These are phyloP conservation scores for Amia ocellicauda DNA, from an alignment of 2,113 vertebrate genomes.

Conservation along the genomic window DNA sequence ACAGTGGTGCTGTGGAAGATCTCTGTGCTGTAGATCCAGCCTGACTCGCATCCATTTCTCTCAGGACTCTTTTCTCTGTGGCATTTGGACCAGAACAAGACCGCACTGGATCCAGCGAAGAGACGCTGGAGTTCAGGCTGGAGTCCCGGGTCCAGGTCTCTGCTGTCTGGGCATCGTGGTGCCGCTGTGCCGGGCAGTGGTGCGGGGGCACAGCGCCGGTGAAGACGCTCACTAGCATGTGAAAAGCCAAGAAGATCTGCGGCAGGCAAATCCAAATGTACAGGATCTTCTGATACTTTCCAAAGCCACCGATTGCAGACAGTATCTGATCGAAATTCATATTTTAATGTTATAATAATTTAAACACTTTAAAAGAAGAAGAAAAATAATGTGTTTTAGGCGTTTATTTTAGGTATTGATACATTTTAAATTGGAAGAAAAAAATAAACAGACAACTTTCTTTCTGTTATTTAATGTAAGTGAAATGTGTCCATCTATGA, in stretches of 20 bases:
- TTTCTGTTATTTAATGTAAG: no score
- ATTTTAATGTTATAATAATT: constrained; percentile 3
- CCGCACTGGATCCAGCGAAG: no score
- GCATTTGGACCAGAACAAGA: no score
- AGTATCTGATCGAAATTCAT: constrained; percentile 69
- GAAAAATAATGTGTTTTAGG: no score
- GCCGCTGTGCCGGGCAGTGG: constrained; percentile 31
- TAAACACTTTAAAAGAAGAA: no score
- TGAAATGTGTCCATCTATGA: no score
- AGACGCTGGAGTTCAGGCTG: constrained; percentile 39
- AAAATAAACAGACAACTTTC: no score
- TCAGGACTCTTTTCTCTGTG: no score
- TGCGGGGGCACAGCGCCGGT: constrained; percentile 56
- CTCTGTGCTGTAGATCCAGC: constrained; percentile 59
- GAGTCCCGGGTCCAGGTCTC: constrained; percentile 20
- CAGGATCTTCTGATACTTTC: constrained; percentile 60
- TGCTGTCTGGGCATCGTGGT: no score
- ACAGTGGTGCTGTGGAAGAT: constrained; percentile 57
- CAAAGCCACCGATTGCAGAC: constrained; percentile 56
- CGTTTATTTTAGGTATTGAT: no score
- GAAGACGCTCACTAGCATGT: constrained; percentile 69
- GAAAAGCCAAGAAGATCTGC: constrained; percentile 58
- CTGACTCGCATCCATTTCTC: constrained; percentile 36
- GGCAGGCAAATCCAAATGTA: constrained; percentile 68
- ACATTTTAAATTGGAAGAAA: no score